phyloP scores from a whole-genome alignment of 2,888 invertebrate genomes.

The Drosophila hamatofila region DNA sequence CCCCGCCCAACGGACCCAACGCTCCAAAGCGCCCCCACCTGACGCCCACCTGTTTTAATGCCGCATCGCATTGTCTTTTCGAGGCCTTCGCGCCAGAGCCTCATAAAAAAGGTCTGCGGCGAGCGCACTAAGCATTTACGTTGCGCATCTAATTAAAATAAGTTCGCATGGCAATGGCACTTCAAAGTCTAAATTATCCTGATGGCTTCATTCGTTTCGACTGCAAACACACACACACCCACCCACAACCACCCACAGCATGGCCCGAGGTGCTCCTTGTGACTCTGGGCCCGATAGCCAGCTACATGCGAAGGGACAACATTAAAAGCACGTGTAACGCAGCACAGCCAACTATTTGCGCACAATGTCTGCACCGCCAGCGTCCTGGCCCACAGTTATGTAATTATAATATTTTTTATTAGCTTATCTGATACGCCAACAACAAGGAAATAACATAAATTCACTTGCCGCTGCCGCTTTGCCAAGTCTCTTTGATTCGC shows the following conservation, averaged over 20 bases:
- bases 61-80: conserved; percentile 65
- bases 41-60: conserved; percentile 68
- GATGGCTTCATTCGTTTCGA: conserved; percentile 76
- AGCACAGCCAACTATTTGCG: conserved; percentile 39
- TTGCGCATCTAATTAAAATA: conserved; percentile 79
- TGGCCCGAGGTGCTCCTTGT: conserved; percentile 35
- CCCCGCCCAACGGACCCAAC: conserved; percentile 1
- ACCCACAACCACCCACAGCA: conserved; percentile 14
- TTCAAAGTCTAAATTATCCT: conserved; percentile 80
- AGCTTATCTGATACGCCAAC: conserved; percentile 84
- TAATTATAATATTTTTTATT: conserved; percentile 85
- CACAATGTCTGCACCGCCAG: conserved; percentile 27
- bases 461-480: conserved; percentile 49
- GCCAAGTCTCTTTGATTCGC: conserved; percentile 61
- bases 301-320: conserved; percentile 55
- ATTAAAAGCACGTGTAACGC: conserved; percentile 58
- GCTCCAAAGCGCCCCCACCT: conserved; percentile 2
- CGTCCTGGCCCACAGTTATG: conserved; percentile 68
- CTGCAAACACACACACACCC: conserved; percentile 28
- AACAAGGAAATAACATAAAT: conserved; percentile 84
- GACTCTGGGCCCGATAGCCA: conserved; percentile 16
- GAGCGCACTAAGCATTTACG: conserved; percentile 76
- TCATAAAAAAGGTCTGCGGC: conserved; percentile 59
- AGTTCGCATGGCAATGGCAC: conserved; percentile 79
- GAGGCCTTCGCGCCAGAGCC: conserved; percentile 39